Conservation (phyloP, 2,113 vertebrate genomes). For the Scopus umbretta region DNA sequence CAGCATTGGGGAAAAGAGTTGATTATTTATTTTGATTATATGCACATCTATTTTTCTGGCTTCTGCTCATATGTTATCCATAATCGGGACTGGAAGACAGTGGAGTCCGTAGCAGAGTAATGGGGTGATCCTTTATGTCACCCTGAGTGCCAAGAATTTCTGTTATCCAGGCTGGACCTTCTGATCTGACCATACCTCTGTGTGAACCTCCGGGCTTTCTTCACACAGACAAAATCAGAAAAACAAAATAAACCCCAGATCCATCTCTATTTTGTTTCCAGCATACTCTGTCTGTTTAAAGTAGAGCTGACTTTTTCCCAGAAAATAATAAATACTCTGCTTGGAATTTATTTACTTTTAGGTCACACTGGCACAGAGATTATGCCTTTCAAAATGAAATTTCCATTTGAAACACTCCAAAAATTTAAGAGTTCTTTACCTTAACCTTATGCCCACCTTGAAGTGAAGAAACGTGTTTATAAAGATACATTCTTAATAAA, state of each 20-base stretch:
- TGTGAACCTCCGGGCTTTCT: constrained; percentile 42
- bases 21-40: background rate
- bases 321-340: constrained; percentile 43
- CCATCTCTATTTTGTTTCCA: constrained; percentile 23
- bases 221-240: background rate
- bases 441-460: background rate
- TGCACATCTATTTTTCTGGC: background rate
- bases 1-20: background rate
- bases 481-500: background rate
- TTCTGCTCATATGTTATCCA: background rate
- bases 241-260: constrained; percentile 2
- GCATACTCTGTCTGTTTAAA: background rate
- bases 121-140: background rate
- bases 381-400: constrained; percentile 23
- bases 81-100: background rate
- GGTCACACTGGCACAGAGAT: background rate
- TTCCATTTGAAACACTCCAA: constrained; percentile 18
- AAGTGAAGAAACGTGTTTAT: background rate
- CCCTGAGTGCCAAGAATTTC: constrained; percentile 22
- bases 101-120: background rate
- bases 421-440: constrained; percentile 10
- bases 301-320: background rate
- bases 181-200: constrained; percentile 31
- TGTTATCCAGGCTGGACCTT: constrained; percentile 35
- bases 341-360: constrained; percentile 50